Evolutionary conservation across 2,888 invertebrate species (phyloP).

Genomic region (Ptychoptera albimana): DNA sequence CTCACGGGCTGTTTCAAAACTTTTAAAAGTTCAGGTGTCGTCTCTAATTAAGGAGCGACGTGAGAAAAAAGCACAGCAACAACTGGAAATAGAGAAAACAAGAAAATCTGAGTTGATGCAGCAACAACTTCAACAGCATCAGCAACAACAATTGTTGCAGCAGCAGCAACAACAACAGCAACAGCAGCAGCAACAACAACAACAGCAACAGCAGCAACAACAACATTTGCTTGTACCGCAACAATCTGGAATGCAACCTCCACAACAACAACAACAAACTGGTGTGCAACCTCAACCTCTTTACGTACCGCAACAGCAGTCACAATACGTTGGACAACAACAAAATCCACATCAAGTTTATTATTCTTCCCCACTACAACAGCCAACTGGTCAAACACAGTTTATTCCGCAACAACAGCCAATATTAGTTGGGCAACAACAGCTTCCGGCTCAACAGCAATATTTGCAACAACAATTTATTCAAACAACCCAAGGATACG

Average conservation of each 20-base stretch:
- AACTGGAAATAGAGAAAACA: slow-evolving; percentile 12
- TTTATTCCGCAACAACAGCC: slow-evolving; percentile 17
- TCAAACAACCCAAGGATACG: slow-evolving; percentile 17
- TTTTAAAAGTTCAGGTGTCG: slow-evolving; percentile 65
- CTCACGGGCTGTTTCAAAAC: slow-evolving; percentile 74
- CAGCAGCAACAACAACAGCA: slow-evolving; percentile 37
- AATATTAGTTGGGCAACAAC: slow-evolving; percentile 26
- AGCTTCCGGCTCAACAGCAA: slow-evolving; percentile 15
- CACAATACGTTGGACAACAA: slow-evolving; percentile 12
- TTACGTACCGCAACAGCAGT: slow-evolving; percentile 12
- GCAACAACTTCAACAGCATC: slow-evolving; percentile 19
- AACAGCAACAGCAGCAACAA: slow-evolving; percentile 29
- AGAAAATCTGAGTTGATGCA: slow-evolving; percentile 16
- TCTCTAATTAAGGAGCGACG: slow-evolving; percentile 37
- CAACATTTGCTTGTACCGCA: slow-evolving; percentile 7
- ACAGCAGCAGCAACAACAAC: slow-evolving; percentile 38
- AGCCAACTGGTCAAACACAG: not conserved
- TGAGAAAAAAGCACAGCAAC: slow-evolving; percentile 31
- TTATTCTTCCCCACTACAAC: slow-evolving; percentile 17
- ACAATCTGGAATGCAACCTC: slow-evolving; percentile 20
- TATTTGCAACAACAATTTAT: slow-evolving; percentile 11
- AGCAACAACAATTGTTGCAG: slow-evolving; percentile 34
- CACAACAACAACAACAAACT: slow-evolving; percentile 18
- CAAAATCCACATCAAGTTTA: slow-evolving; percentile 5
- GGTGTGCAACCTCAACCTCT: slow-evolving; percentile 17